These are phyloP conservation scores for Catharus fuscescens DNA, from an alignment of 2,113 vertebrate genomes.

Conservation along the genomic window DNA sequence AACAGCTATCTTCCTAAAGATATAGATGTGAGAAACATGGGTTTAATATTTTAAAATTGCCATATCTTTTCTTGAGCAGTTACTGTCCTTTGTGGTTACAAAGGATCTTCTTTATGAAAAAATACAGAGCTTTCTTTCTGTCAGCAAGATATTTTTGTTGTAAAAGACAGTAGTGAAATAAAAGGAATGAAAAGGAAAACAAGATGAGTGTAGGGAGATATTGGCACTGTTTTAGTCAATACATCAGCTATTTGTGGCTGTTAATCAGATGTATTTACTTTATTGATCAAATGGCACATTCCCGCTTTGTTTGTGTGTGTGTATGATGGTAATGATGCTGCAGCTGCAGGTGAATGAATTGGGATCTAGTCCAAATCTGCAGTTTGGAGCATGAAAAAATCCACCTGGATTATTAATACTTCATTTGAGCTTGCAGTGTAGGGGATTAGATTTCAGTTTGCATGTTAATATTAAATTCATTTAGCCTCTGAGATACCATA, in stretches of 20 bases:
- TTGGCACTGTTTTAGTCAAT: neutral
- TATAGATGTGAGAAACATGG: neutral
- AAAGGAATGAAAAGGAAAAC: neutral
- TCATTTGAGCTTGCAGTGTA: neutral
- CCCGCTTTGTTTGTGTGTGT: neutral
- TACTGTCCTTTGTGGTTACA: neutral
- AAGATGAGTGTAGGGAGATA: neutral
- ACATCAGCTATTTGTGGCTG: neutral
- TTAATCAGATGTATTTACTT: neutral
- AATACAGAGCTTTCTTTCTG: neutral
- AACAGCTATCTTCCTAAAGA: neutral
- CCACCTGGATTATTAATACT: neutral
- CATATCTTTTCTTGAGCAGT: neutral
- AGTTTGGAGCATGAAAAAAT: neutral
- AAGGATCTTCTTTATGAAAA: neutral
- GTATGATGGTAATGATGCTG: neutral
- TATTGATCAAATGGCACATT: neutral
- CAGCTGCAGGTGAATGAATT: neutral
- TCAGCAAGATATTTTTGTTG: neutral
- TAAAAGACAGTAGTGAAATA: neutral
- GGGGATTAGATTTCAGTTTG: neutral
- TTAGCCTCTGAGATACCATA: neutral
- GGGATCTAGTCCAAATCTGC: neutral
- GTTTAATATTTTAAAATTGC: neutral
- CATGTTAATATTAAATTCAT: neutral